Conservation (phyloP, 2,888 invertebrate species). For the Hylaea fasciaria region DNA sequence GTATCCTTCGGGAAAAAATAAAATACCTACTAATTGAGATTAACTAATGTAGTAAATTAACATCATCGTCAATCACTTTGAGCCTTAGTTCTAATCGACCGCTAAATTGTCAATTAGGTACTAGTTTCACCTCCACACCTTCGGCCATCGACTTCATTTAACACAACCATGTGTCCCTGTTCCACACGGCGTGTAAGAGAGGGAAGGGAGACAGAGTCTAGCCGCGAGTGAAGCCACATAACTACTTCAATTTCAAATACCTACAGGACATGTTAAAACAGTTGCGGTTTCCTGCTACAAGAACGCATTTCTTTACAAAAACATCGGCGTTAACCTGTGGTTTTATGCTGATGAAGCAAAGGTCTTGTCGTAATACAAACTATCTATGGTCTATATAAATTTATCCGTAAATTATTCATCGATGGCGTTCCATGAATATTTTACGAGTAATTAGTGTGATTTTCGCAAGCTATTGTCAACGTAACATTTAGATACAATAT, state of each 20-base stretch:
- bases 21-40: too few species aligned
- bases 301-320: not conserved
- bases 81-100: conserved; percentile 7
- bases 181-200: conserved; percentile 10
- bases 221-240: conserved; percentile 31
- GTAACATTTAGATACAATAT: too few species aligned
- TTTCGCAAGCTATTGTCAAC: too few species aligned
- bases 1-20: too few species aligned
- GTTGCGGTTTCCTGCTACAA: conserved; percentile 1
- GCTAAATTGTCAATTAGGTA: conserved; percentile 23
- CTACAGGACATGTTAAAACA: conserved; percentile 25
- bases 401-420: too few species aligned
- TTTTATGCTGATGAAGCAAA: too few species aligned
- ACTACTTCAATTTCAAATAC: conserved; percentile 17
- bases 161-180: conserved; percentile 23
- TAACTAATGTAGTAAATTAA: too few species aligned
- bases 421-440: too few species aligned
- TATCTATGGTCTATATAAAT: too few species aligned
- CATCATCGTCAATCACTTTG: not conserved
- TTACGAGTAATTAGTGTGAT: too few species aligned
- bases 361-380: too few species aligned
- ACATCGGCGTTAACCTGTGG: too few species aligned
- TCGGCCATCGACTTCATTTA: conserved; percentile 23
- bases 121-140: conserved; percentile 20
- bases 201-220: conserved; percentile 22